Base-by-base conservation (phyloP, 2,113 vertebrate genomes). In the Corythoichthys haematopterus region DNA sequence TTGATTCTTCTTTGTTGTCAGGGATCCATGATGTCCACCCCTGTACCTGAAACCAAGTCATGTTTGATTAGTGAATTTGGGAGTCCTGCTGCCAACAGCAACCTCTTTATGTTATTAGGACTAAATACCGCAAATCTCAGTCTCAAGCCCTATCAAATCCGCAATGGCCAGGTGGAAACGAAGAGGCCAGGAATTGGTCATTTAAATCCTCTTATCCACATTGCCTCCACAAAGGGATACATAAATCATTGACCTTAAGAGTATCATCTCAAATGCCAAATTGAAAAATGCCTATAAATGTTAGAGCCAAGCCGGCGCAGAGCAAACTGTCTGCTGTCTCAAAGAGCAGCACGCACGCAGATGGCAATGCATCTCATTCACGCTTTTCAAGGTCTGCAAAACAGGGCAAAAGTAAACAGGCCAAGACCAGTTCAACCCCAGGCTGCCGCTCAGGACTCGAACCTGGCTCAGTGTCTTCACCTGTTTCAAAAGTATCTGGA, bases 311-410 rank as follows among this genome's bases (percentile, higher is more conserved):
- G 76, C 85, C 89, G 4, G 3, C 77, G 0, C 87, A 88, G 76
- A 81, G 55, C 80, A 88, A 74, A 66, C 94, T 98, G 91, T 93
- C 95, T 65, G 92, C 94, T 76, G 94, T 88, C 70, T 85, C 94
- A 78, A 94, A 94, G 89, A 91, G 92, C 76, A 91, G 93, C 74
- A 88, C 89, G 67, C 94, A 92, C 62, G 84, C 92, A 71, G 95
- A 95, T 77, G 93, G 91, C 36, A 93, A 90, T 52, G 88, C 94
- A 76, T 89, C 94, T 65, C 91, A 94, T 69, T 96, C 95, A n/a
- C 95, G 94, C 40, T 83, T 97, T 82, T 93, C 94, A 2, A 88
- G 90, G 76, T 93, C 94, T 59, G 92, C 94, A 74, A 89, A 88
- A 74, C 82, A 77, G 33, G 75, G 74, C 3, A 87, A 85, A 74